Conservation (phyloP, 2,797 vertebrate genomes). For the Ptychobarbus kaznakovi region DNA sequence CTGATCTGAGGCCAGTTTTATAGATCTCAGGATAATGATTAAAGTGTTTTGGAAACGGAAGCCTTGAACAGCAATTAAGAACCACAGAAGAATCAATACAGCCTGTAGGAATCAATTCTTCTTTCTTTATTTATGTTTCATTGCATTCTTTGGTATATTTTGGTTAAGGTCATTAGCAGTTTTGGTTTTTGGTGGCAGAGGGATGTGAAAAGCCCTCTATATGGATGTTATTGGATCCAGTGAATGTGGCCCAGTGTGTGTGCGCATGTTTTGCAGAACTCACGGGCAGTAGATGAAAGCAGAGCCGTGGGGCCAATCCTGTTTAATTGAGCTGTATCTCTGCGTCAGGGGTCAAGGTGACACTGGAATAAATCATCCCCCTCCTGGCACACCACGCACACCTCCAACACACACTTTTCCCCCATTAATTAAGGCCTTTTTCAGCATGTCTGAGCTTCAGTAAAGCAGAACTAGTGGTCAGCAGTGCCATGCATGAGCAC, state of each 20-base stretch:
- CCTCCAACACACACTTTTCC: neutral
- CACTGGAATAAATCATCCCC: conserved; percentile 76
- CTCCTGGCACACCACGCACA: neutral
- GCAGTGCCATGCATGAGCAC: conserved; percentile 1
- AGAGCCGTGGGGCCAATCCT: conserved; percentile 63
- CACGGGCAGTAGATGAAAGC: conserved; percentile 57
- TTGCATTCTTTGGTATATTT: neutral
- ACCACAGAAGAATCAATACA: neutral
- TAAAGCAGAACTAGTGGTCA: conserved; percentile 12
- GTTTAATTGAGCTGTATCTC: conserved; percentile 75
- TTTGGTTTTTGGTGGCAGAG: neutral
- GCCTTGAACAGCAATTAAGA: neutral
- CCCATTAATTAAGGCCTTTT: conserved; percentile 37
- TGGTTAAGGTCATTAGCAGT: conserved; percentile 4
- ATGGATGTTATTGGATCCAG: conserved; percentile 13
- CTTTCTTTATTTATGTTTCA: neutral
- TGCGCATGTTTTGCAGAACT: conserved; percentile 23
- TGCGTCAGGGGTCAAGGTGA: conserved; percentile 77
- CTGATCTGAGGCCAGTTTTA: conserved; percentile 14
- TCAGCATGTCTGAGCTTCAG: conserved; percentile 22
- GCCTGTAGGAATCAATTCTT: conserved; percentile 5
- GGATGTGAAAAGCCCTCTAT: neutral
- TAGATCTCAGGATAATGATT: neutral
- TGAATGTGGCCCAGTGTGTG: neutral
- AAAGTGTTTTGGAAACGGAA: conserved; percentile 13